phyloP scores from a whole-genome alignment of 2,113 vertebrate species.

The Macrotus californicus region DNA sequence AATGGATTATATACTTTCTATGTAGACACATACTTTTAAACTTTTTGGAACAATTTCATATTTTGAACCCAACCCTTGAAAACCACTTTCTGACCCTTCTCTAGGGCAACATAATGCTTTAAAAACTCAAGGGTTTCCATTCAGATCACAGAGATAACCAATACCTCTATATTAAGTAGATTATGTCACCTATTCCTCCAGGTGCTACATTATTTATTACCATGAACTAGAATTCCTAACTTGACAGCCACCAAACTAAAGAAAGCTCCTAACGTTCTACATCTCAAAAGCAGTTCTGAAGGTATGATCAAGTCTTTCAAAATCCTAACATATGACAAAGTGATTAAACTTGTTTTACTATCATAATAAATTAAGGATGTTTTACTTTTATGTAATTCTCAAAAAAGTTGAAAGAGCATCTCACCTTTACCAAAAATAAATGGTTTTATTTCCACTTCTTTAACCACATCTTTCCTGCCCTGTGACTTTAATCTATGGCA shows the following conservation, averaged over 20 bases:
- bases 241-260: neutral
- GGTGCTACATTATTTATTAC: neutral
- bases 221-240: neutral
- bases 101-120: neutral
- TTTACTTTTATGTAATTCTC: neutral
- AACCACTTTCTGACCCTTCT: neutral
- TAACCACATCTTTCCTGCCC: neutral
- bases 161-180: neutral
- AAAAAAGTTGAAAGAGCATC: neutral
- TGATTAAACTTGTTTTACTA: neutral
- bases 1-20: neutral
- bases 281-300: constrained; percentile 22
- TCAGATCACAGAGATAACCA: neutral
- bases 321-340: neutral
- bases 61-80: neutral
- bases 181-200: neutral
- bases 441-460: neutral
- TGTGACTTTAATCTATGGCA: neutral
- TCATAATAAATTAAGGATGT: neutral
- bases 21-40: neutral
- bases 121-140: constrained; percentile 1
- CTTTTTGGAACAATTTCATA: neutral
- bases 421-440: neutral
- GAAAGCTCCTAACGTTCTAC: neutral
- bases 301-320: neutral